Conservation (phyloP, 2,113 vertebrate genomes). For the Corvus moneduloides region DNA sequence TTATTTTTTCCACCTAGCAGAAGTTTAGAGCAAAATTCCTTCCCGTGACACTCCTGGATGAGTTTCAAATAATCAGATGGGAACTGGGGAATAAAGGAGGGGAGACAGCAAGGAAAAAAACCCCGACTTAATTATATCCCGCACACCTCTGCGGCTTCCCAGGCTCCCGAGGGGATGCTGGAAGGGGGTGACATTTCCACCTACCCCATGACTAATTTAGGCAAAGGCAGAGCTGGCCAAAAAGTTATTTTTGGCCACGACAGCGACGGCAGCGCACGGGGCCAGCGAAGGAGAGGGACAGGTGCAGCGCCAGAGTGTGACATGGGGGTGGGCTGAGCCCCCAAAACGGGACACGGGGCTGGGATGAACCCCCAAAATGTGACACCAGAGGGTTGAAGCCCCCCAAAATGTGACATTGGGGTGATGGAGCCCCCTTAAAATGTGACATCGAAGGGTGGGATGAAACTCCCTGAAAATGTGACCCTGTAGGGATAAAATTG, state of each 20-base stretch:
- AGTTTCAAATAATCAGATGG: neutral
- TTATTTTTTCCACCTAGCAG: neutral
- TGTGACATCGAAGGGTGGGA: neutral
- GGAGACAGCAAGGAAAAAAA: neutral
- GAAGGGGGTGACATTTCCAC: constrained; percentile 48
- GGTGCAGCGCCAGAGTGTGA: constrained; percentile 17
- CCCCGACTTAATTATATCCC: neutral
- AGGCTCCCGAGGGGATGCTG: neutral
- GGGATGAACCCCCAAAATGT: neutral
- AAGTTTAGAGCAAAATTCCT: neutral
- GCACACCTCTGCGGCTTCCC: neutral
- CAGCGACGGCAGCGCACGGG: neutral
- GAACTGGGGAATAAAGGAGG: neutral
- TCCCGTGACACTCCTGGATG: neutral
- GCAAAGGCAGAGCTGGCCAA: constrained; percentile 49
- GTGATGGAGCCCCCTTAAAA: neutral
- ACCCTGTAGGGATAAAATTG: neutral
- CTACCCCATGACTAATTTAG: constrained; percentile 73
- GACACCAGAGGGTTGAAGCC: neutral
- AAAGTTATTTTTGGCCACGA: constrained; percentile 48
- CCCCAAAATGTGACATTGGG: neutral
- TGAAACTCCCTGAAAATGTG: neutral
- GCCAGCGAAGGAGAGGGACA: constrained; percentile 30
- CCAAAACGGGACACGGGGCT: rapidly evolving
- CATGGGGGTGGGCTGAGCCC: neutral